Percentiles rank a stretch among this genome's conserved stretches.
phyloP scores from a whole-genome alignment of 2,888 invertebrate species.

The Cetonia aurata region DNA sequence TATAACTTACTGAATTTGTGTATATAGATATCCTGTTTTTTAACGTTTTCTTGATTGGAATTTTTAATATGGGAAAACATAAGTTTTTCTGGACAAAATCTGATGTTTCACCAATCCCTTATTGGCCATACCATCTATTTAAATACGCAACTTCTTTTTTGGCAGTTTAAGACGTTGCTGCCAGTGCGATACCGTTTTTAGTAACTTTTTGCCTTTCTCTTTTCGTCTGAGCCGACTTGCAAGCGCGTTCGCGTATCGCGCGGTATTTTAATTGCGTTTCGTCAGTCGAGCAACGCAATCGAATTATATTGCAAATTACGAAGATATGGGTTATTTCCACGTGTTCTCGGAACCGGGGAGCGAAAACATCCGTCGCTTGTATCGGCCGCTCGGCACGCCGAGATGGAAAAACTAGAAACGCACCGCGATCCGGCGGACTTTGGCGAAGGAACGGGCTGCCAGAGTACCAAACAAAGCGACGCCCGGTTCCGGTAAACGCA shows the following conservation, averaged over 20 bases:
- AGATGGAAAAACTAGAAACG: constrained; percentile 58
- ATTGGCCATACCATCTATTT: too few relatives aligned
- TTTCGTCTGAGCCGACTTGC: not conserved
- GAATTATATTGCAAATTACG: constrained; percentile 38
- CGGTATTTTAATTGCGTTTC: constrained; percentile 29
- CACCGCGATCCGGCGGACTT: constrained; percentile 46
- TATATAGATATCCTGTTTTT: too few relatives aligned
- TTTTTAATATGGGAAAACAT: too few relatives aligned
- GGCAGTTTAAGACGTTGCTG: too few relatives aligned
- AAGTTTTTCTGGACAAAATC: too few relatives aligned
- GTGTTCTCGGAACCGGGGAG: constrained; percentile 22
- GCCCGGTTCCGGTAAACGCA: constrained; percentile 59
- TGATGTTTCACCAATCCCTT: too few relatives aligned
- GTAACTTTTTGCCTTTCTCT: not conserved
- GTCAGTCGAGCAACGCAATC: constrained; percentile 33
- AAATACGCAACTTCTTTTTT: too few relatives aligned
- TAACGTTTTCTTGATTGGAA: too few relatives aligned
- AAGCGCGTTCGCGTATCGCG: constrained; percentile 7
- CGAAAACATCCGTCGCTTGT: not conserved
- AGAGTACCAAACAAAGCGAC: constrained; percentile 54
- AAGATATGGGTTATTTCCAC: constrained; percentile 39
- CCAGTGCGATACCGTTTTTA: constrained; percentile 17
- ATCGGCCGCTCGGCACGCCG: not conserved
- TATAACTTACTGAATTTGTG: too few relatives aligned
- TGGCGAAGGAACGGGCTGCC: constrained; percentile 45